Base-by-base conservation (phyloP, 2,113 vertebrate species). In the Oreotrochilus melanogaster region DNA sequence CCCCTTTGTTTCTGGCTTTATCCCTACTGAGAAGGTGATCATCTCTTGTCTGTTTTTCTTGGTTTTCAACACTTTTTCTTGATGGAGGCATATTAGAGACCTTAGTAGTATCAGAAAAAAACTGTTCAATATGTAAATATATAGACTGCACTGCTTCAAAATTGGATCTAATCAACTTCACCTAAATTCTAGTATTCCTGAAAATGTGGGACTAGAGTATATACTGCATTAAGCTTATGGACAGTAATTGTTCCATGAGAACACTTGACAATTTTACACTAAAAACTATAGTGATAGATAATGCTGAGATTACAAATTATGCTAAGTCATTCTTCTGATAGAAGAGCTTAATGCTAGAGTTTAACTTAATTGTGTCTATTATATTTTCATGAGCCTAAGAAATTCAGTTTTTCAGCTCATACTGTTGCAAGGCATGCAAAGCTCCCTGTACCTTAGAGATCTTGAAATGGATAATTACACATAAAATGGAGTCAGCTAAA, bases 401-500 rank as follows among this genome's bases (percentile, higher is more conserved):
- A 78, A 51, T 84, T 48, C 35, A 37, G 1, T 35, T 69, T 78
- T 74, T 35, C 54, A 16, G 3, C 39, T 47, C 2, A 7, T 58
- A 25, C 35, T 84, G n/a, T 43, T 66, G 17, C 11, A 56, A 79
- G 75, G 19, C 57, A 42, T 54, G 65, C 21, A 58, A 25, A 88
- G 47, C 71, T 82, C 11, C 9, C 11, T 10, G 51, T 33, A 39
- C 51, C 65, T 71, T 47, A 19, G 24, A 64, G 58, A 58, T 70
- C 51, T 42, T 53, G 37, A 50, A 76, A 76, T 66, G 58, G 57
- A 53, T 76, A 76, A 71, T 88, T 39, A 47, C 23, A 33, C 57
- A 71, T 78, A 88, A 83, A 83, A 92, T 83, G 84, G 64, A 88
- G 78, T 88, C 78, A 18, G 66, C 65, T 70, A 66, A 71, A 64